Evolutionary conservation across 1,140 invertebrate genomes (phyloP).

Genomic region (Halesus radiatus): DNA sequence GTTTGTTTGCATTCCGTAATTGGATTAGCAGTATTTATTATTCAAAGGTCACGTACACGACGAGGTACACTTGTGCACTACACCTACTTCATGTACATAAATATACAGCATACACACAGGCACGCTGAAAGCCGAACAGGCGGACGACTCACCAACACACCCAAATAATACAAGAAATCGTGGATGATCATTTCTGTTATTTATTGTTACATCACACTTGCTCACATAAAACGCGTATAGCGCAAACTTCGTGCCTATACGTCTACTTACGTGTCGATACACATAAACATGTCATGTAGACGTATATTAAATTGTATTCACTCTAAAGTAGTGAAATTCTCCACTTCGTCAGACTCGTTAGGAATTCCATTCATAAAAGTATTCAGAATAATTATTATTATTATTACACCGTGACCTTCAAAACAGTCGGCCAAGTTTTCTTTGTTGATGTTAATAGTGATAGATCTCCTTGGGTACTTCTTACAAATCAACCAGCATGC

Average conservation of each 20-base stretch:
- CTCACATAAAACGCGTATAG: background rate
- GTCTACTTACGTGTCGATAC: background rate
- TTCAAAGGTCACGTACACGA: constrained; percentile 41
- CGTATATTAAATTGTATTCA: background rate
- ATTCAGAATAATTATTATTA: constrained; percentile 8
- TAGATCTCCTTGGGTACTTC: too few relatives aligned
- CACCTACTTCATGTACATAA: too few relatives aligned
- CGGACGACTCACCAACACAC: too few relatives aligned
- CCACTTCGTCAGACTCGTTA: background rate
- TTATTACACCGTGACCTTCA: constrained; percentile 7
- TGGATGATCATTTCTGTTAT: constrained; percentile 2
- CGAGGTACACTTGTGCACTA: background rate
- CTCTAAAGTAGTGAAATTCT: constrained; percentile 4
- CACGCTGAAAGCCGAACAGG: background rate
- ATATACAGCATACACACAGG: background rate
- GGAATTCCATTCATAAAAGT: constrained; percentile 36
- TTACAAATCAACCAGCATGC: too few relatives aligned
- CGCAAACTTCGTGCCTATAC: background rate
- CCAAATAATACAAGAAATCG: too few relatives aligned
- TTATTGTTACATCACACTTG: constrained; percentile 25
- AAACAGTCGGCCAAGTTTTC: background rate
- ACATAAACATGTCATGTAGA: background rate
- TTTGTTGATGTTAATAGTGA: background rate
- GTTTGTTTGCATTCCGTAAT: constrained; percentile 52
- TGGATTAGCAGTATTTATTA: constrained; percentile 52